phyloP scores from a whole-genome alignment of 2,888 invertebrate genomes.

The Cosmia trapezina region DNA sequence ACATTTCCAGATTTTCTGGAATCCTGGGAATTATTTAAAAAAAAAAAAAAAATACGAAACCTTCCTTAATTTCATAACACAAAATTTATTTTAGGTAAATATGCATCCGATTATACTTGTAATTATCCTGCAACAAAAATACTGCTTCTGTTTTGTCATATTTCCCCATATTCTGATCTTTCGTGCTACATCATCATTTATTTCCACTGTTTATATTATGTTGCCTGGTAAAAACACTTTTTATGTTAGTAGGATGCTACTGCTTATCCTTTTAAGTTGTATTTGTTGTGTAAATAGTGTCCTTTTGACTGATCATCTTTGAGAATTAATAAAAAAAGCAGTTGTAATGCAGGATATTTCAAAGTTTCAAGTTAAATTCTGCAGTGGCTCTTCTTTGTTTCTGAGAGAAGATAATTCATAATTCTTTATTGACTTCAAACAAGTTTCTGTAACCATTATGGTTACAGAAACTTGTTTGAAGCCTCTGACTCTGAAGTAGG shows the following conservation, averaged over 20 bases:
- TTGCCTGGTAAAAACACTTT: neutral
- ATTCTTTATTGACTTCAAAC: no score
- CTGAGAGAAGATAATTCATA: no score
- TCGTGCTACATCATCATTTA: neutral
- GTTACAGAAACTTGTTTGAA: no score
- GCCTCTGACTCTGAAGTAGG: no score
- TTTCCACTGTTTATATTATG: neutral
- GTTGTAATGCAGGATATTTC: neutral
- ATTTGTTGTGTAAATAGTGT: neutral
- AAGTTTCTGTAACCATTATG: no score
- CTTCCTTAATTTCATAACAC: no score
- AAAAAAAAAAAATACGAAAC: no score
- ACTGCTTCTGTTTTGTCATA: neutral
- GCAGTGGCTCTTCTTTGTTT: neutral
- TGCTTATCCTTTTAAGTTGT: neutral
- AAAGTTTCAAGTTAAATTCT: neutral
- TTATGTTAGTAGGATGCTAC: neutral
- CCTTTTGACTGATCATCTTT: neutral
- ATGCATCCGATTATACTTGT: no score
- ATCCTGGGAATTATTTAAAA: no score
- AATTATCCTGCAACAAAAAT: neutral
- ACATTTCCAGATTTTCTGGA: no score
- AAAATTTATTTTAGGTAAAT: no score
- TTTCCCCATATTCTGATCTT: neutral
- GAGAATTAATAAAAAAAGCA: neutral